phyloP scores from a whole-genome alignment of 2,888 invertebrate species.

The Stenurella melanura region DNA sequence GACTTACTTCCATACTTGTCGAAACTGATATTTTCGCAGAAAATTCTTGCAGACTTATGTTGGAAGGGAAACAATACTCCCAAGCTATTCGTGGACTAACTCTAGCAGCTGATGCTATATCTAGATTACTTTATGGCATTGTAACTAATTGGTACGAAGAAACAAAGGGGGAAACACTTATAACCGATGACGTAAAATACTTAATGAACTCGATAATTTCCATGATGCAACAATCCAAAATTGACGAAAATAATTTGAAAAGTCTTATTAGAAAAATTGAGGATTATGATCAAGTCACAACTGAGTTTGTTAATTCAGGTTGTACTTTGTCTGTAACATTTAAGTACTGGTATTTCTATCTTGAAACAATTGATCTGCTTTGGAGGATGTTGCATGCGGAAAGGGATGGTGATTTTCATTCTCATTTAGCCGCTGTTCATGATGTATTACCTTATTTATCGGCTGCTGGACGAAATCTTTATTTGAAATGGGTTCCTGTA shows the following conservation, averaged over 20 bases:
- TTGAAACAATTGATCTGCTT: constrained; percentile 42
- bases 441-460: constrained; percentile 44
- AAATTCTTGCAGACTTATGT: background rate
- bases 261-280: background rate
- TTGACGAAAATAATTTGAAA: background rate
- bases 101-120: background rate
- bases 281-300: background rate
- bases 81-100: background rate
- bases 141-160: constrained; percentile 1
- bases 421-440: constrained; percentile 41
- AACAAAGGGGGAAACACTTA: background rate
- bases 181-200: background rate
- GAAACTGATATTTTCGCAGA: background rate
- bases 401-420: constrained; percentile 45
- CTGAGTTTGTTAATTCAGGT: constrained; percentile 28
- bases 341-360: constrained; percentile 45
- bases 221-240: background rate
- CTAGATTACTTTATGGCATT: background rate
- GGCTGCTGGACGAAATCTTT: constrained; percentile 48
- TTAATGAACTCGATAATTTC: background rate
- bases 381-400: constrained; percentile 39
- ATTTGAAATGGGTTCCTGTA: constrained; percentile 46
- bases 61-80: constrained; percentile 4
- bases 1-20: background rate
- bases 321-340: constrained; percentile 33